Conservation (phyloP, 1,140 invertebrate genomes). For the Protaetia brevitarsis region DNA sequence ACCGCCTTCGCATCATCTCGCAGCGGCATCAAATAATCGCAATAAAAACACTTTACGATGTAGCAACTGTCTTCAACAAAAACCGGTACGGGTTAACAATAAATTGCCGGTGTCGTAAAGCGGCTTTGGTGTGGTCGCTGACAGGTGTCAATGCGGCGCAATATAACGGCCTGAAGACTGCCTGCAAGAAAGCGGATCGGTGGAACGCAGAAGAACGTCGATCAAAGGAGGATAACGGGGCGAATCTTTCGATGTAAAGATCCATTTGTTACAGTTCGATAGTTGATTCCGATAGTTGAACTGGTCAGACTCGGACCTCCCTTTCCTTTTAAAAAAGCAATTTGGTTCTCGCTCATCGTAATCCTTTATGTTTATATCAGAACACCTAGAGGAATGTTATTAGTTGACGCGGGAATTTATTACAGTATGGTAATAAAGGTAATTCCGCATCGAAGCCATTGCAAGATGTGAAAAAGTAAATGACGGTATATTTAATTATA, state of each 20-base stretch:
- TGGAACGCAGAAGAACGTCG: conserved; percentile 2
- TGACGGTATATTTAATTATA: too few relatives aligned
- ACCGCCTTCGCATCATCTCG: conserved; percentile 26
- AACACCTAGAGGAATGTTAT: too few relatives aligned
- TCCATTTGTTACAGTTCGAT: conserved; percentile 9
- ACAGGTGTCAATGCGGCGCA: conserved; percentile 26
- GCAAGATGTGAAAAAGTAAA: too few relatives aligned
- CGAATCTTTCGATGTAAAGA: not conserved
- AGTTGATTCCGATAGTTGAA: not conserved
- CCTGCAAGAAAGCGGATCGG: not conserved
- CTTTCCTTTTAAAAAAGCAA: conserved; percentile 3
- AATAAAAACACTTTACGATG: conserved; percentile 31
- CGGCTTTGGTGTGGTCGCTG: conserved; percentile 29
- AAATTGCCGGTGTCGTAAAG: conserved; percentile 28
- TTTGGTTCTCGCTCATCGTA: too few relatives aligned
- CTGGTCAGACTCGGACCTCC: not conserved
- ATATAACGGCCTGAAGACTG: conserved; percentile 23
- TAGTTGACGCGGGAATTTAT: too few relatives aligned
- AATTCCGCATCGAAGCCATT: too few relatives aligned
- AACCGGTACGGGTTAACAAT: conserved; percentile 28
- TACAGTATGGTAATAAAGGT: too few relatives aligned
- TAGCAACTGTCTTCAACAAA: conserved; percentile 25
- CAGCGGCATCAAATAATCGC: conserved; percentile 15
- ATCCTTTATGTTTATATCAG: too few relatives aligned
- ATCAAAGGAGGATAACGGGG: conserved; percentile 3